Evolutionary conservation across 2,888 invertebrate species (phyloP).

Genomic region (Trichogramma evanescens): DNA sequence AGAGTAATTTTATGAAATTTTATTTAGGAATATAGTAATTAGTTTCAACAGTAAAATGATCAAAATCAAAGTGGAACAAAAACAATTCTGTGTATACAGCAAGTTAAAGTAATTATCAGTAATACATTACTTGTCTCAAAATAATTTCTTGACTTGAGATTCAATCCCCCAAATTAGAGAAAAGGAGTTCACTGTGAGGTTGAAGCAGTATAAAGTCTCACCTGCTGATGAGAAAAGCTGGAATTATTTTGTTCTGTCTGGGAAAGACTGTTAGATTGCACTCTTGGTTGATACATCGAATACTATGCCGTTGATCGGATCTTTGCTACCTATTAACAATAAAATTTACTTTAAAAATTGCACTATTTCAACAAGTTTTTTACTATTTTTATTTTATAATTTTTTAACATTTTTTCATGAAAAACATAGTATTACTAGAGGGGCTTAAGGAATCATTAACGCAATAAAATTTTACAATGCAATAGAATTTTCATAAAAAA

Average conservation of each 20-base stretch:
- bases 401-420: no score
- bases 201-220: slow-evolving; percentile 19
- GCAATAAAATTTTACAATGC: no score
- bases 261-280: slow-evolving; percentile 40
- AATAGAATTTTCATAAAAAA: no score
- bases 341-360: neutral
- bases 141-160: slow-evolving; percentile 12
- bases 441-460: no score
- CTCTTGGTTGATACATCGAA: slow-evolving; percentile 45
- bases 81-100: slow-evolving; percentile 7
- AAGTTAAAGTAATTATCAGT: slow-evolving; percentile 14
- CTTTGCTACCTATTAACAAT: slow-evolving; percentile 29
- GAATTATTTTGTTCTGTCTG: slow-evolving; percentile 42
- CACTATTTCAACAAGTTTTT: no score
- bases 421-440: no score
- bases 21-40: neutral
- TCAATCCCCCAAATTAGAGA: slow-evolving; percentile 17
- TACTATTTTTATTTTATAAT: no score
- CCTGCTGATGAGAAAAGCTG: slow-evolving; percentile 42
- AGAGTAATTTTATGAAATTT: neutral
- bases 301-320: slow-evolving; percentile 39
- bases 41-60: neutral
- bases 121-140: slow-evolving; percentile 21
- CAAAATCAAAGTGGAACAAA: neutral
- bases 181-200: slow-evolving; percentile 13